A percentile compares a stretch with the other conserved stretches of the same genome.
phyloP scores from a whole-genome alignment of 2,888 invertebrate genomes.

The Mantis religiosa region DNA sequence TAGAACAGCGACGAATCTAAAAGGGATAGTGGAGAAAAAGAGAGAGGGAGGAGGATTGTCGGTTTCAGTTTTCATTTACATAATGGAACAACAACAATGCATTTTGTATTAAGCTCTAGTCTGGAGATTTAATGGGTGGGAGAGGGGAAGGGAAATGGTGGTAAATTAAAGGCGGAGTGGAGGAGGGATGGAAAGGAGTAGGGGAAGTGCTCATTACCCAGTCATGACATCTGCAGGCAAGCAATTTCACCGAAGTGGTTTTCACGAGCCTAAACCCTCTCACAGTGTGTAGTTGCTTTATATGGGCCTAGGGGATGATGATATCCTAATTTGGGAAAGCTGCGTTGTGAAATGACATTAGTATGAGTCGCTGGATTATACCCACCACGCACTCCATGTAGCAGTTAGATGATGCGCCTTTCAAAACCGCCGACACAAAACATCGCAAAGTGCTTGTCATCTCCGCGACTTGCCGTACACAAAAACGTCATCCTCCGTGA shows the following conservation, averaged over 20 bases:
- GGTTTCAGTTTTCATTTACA: slow-evolving; percentile 47
- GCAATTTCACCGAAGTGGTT: slow-evolving; percentile 47
- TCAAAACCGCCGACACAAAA: not conserved
- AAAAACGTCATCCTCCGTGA: too few species aligned
- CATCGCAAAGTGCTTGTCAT: too few species aligned
- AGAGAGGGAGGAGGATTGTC: slow-evolving; percentile 19
- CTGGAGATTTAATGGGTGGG: slow-evolving; percentile 48
- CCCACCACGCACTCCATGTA: not conserved
- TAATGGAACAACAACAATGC: slow-evolving; percentile 51
- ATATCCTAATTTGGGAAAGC: slow-evolving; percentile 26
- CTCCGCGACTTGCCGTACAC: too few species aligned
- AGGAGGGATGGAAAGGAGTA: slow-evolving; percentile 33
- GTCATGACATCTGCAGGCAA: slow-evolving; percentile 47
- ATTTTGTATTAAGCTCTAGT: slow-evolving; percentile 46
- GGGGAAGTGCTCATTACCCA: slow-evolving; percentile 40
- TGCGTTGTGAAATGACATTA: slow-evolving; percentile 24
- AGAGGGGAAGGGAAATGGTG: slow-evolving; percentile 33
- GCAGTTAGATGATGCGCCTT: not conserved
- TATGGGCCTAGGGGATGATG: slow-evolving; percentile 24
- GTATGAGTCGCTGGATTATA: slow-evolving; percentile 20
- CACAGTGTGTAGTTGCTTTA: slow-evolving; percentile 20
- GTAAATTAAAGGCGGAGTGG: slow-evolving; percentile 30
- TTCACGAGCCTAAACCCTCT: slow-evolving; percentile 32
- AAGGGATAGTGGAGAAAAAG: not conserved
- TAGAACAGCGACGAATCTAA: slow-evolving; percentile 16